phyloP scores from a whole-genome alignment of 2,113 vertebrate genomes.

The Dicentrarchus labrax region DNA sequence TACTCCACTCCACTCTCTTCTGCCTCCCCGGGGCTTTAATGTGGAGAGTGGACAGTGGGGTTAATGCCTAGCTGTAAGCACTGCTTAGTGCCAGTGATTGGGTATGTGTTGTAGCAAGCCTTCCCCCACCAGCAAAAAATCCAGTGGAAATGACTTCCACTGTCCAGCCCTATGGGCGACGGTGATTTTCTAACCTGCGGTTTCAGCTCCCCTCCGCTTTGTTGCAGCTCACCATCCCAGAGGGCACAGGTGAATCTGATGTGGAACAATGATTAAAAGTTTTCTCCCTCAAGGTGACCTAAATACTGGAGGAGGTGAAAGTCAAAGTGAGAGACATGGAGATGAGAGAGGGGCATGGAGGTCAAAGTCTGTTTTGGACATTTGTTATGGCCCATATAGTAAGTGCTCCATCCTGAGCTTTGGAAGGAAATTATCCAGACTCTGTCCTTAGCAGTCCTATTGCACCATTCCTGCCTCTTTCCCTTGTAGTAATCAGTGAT shows the following conservation, averaged over 20 bases:
- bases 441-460: slow-evolving; percentile 27
- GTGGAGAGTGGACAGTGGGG: slow-evolving; percentile 76
- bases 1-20: slow-evolving; percentile 61
- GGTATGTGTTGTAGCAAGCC: slow-evolving; percentile 72
- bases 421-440: slow-evolving; percentile 16
- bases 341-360: slow-evolving; percentile 60
- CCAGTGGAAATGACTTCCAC: slow-evolving; percentile 82
- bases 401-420: slow-evolving; percentile 24
- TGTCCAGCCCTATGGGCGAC: slow-evolving; percentile 73
- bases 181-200: slow-evolving; percentile 59
- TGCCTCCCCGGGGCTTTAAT: slow-evolving; percentile 76
- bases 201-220: slow-evolving; percentile 46
- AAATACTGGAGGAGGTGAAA: slow-evolving; percentile 71
- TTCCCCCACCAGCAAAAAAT: slow-evolving; percentile 75
- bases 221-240: slow-evolving; percentile 63
- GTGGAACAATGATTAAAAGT: slow-evolving; percentile 84
- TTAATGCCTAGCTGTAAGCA: slow-evolving; percentile 84
- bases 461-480: slow-evolving; percentile 28
- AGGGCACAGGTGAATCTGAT: slow-evolving; percentile 74
- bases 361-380: slow-evolving; percentile 50
- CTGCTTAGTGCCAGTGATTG: slow-evolving; percentile 79
- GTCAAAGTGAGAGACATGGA: slow-evolving; percentile 65
- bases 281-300: slow-evolving; percentile 82
- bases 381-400: slow-evolving; percentile 35
- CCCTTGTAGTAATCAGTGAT: slow-evolving; percentile 61